These are phyloP conservation scores for Trachythela sp. DNA, from an alignment of 64 coral and sea anemone genomes.

Conservation along the genomic window DNA sequence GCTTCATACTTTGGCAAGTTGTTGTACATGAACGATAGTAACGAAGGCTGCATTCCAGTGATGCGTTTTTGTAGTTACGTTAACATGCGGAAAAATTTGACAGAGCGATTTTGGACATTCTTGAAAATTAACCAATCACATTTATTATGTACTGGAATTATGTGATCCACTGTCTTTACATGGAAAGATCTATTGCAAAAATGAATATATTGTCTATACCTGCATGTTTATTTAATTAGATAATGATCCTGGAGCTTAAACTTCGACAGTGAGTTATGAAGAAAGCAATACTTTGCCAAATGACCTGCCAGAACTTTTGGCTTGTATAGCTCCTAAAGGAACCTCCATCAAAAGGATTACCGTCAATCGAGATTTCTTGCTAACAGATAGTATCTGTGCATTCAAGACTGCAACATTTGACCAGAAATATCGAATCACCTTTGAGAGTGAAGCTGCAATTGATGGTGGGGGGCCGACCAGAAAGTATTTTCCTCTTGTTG, in stretches of 20 bases:
- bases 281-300: neutral
- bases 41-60: too few species aligned
- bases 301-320: neutral
- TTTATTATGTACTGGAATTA: too few species aligned
- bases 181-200: neutral
- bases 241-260: neutral
- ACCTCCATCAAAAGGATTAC: neutral
- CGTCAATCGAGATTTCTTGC: neutral
- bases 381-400: neutral
- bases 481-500: neutral
- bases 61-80: too few species aligned
- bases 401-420: constrained; percentile 16
- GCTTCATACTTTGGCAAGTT: too few species aligned
- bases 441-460: neutral
- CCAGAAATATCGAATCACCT: neutral
- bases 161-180: neutral
- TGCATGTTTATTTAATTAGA: neutral
- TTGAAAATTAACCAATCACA: too few species aligned
- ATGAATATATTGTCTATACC: neutral
- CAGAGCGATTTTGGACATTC: too few species aligned
- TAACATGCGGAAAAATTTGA: too few species aligned
- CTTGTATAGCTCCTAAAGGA: neutral
- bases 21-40: too few species aligned
- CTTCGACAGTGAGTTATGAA: neutral
- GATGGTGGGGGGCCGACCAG: neutral